Base-by-base conservation (phyloP, 1,140 invertebrate species). In the Ceratosolen solmsi region DNA sequence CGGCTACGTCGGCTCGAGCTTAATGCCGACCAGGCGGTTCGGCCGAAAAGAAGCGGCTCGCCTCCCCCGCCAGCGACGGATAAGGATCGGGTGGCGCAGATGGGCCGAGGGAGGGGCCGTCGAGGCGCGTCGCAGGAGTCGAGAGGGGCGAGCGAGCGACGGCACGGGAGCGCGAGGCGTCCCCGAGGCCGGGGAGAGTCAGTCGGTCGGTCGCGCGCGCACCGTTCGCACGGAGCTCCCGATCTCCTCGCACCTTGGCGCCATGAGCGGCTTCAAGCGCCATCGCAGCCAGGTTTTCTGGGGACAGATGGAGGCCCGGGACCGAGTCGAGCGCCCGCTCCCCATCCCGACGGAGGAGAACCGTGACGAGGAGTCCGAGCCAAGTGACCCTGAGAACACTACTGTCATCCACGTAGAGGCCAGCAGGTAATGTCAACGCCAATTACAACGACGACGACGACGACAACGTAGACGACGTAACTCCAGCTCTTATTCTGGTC, bases 221-320 rank as follows among this genome's bases (percentile, higher is more conserved):
- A 17, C 20, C 63, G 63, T 38, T 20, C 20, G 17, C n/a, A 58
- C 63, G 36, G 20, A 38, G 17, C 0, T 4, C 7, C 13, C 51
- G 51, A 54, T 4, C 9, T 22, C 17, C 51, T 0, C 25, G 4
- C 33, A 20, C 33, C 38, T 20, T 3, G 13, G 33, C 68, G 27
- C 83, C 51, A 91, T 92, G 90, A 90, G 88, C 25, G 84, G 81
- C 0, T 91, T 92, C 71, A 92, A 89, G 77, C 87, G 90, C 56
- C 83, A 87, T 71, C 89, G 88, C 73, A 91, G 90, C 71, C 88
- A 86, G 76, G 89, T 92, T 11, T 92, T 92, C 60, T 92, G 90
- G 90, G 82, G 83, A 0, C 88, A 89, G 71, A 92, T 92, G 90
- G 89, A 87, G 9, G 74, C 84, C 0, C 82, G 82, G 49, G 90